Percentiles rank a stretch among this genome's conserved stretches.
Evolutionary conservation across 2,113 vertebrate species (phyloP).

Genomic region (Cheilinus undulatus): DNA sequence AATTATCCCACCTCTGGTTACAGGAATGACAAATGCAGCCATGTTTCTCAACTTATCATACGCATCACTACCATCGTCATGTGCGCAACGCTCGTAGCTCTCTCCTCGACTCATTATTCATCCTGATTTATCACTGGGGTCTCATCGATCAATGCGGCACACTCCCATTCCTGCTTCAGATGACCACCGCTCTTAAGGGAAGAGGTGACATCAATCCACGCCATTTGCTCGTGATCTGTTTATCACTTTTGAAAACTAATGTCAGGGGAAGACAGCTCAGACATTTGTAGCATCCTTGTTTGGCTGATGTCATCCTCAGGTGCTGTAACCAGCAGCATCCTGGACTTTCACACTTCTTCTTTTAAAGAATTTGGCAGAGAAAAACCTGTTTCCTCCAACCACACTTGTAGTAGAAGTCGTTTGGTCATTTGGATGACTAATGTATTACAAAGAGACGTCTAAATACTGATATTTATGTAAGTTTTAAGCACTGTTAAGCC

Average conservation of each 20-base stretch:
- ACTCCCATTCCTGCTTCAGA: slow-evolving; percentile 50
- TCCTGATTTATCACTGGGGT: slow-evolving; percentile 36
- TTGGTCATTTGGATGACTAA: not conserved
- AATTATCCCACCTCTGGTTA: not conserved
- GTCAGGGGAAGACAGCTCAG: not conserved
- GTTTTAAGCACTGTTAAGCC: no score
- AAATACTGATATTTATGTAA: not conserved
- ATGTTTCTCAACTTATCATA: not conserved
- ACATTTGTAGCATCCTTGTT: not conserved
- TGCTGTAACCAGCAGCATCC: not conserved
- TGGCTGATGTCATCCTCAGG: slow-evolving; percentile 1
- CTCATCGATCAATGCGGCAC: slow-evolving; percentile 58
- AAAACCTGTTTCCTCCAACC: not conserved
- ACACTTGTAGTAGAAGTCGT: no score
- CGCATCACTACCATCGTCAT: slow-evolving; percentile 1
- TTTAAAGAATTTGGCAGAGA: not conserved
- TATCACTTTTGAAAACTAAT: slow-evolving; percentile 5
- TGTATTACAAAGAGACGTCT: not conserved
- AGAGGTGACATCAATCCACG: slow-evolving; percentile 52
- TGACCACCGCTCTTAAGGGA: slow-evolving; percentile 52
- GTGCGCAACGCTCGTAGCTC: not conserved
- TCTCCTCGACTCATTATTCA: slow-evolving; percentile 21
- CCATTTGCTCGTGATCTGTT: slow-evolving; percentile 1
- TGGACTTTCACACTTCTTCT: not conserved
- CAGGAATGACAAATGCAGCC: not conserved